A percentile compares a stretch with the other conserved stretches of the same genome.
Conservation (phyloP, 2,888 invertebrate species). For the Cosmia trapezina region DNA sequence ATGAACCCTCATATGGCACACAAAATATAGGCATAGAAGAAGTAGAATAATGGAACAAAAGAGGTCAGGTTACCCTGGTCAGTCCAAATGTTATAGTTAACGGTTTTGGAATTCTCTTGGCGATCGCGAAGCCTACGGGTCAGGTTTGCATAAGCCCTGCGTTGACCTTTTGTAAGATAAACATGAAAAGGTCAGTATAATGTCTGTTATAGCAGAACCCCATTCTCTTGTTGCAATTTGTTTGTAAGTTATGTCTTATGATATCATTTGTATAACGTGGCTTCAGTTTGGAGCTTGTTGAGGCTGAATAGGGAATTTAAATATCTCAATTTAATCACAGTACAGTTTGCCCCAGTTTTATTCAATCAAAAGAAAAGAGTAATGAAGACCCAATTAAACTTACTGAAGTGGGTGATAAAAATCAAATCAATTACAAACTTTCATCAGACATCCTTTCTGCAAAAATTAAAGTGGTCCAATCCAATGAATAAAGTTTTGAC, state of each 20-base stretch:
- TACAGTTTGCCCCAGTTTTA: not conserved
- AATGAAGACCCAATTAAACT: slow-evolving; percentile 35
- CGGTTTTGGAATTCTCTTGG: slow-evolving; percentile 75
- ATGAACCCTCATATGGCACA: slow-evolving; percentile 49
- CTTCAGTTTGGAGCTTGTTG: slow-evolving; percentile 17
- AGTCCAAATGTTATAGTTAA: slow-evolving; percentile 71
- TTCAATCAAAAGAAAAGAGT: slow-evolving; percentile 15
- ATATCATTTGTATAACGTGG: slow-evolving; percentile 44
- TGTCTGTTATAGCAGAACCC: slow-evolving; percentile 58
- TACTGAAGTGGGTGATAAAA: slow-evolving; percentile 39
- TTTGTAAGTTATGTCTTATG: slow-evolving; percentile 58
- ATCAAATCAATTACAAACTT: slow-evolving; percentile 61
- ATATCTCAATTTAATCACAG: slow-evolving; percentile 21
- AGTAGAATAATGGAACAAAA: slow-evolving; percentile 55
- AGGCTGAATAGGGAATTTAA: not conserved
- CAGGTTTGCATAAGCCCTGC: slow-evolving; percentile 72
- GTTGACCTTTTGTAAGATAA: slow-evolving; percentile 67
- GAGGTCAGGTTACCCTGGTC: slow-evolving; percentile 64
- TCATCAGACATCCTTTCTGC: slow-evolving; percentile 48
- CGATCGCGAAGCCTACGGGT: slow-evolving; percentile 78
- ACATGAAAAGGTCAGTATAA: slow-evolving; percentile 66
- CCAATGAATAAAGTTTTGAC: slow-evolving; percentile 61
- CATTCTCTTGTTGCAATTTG: slow-evolving; percentile 60
- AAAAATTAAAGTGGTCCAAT: slow-evolving; percentile 57
- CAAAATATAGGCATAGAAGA: slow-evolving; percentile 27